Conservation (phyloP, 2,888 invertebrate genomes). For the Cataglyphis albicans region DNA sequence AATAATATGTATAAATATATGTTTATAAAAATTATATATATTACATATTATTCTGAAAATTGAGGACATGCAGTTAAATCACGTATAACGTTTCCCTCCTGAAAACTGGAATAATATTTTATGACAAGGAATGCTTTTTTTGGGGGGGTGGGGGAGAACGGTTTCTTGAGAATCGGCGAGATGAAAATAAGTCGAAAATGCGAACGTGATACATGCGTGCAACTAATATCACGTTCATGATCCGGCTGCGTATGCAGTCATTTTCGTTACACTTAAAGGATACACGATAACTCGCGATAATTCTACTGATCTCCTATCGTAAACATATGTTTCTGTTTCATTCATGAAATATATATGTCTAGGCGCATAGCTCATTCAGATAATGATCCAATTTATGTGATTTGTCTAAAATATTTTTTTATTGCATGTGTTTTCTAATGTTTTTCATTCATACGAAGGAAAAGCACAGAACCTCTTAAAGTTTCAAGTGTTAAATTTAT, state of each 20-base stretch:
- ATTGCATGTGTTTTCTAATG: no score
- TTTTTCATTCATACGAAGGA: no score
- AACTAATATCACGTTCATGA: slow-evolving; percentile 10
- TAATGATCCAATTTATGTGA: slow-evolving; percentile 24
- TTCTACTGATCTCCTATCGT: slow-evolving; percentile 65
- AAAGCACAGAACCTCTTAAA: no score
- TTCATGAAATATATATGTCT: slow-evolving; percentile 54
- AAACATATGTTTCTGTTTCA: slow-evolving; percentile 49
- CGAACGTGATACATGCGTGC: neutral
- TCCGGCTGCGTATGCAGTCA: slow-evolving; percentile 40
- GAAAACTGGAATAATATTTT: neutral
- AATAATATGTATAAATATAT: neutral
- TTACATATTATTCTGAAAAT: neutral
- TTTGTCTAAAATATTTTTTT: neutral
- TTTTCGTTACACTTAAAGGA: slow-evolving; percentile 54
- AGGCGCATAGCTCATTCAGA: slow-evolving; percentile 7
- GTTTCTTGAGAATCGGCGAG: slow-evolving; percentile 1
- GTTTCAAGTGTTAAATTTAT: no score
- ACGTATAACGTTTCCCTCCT: neutral
- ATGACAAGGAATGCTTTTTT: neutral
- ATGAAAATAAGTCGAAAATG: slow-evolving; percentile 20
- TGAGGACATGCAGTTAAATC: neutral
- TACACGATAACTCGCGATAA: slow-evolving; percentile 58
- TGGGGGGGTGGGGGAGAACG: neutral
- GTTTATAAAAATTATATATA: neutral